Evolutionary conservation across 2,113 vertebrate species (phyloP), one percentile per base, ranked within the genome.

Genomic region (Uropsilus gracilis): DNA sequence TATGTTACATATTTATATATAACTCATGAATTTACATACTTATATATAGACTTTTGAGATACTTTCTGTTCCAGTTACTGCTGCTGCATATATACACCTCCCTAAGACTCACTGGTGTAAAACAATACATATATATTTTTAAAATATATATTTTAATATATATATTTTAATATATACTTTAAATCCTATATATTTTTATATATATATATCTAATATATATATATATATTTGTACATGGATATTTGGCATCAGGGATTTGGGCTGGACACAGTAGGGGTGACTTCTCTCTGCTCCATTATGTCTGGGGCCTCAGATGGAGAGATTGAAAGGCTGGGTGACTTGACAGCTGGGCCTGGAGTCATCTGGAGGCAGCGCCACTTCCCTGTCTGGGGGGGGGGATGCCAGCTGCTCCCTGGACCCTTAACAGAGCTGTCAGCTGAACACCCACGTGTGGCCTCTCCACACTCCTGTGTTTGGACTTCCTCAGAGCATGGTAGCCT

Each of bases 321-420:
- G 55, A 48, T 11, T 13, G 20, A 34, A 42, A 73, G 86, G 24
- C 88, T 81, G 59, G 77, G 68, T 42, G 26, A 53, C 86, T 82
- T 82, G 69, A 48, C 86, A 90, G 57, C 44, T 88, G 93, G 39
- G 32, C 77, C n/a, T 81, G 57, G 66, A 85, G 46, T 87, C 53
- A 24, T 55, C 42, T 1, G 86, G 17, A 44, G 39, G 64, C n/a
- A 77, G 3, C 14, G n/a, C 87, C 17, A 22, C 50, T 88, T 26
- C 48, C 32, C 1, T 24, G 34, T 50, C 46, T 90, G 26, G 46
- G 73, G 39, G n/a, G n/a, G n/a, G 34, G 18, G 86, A 89, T 55
- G 46, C 63, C 69, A 71, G 37, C 37, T 71, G 53, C 37, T 92
- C 39, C 6, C 86, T 66, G 30, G 63, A 42, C 64, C 73, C 57